These are phyloP conservation scores for Leptopterna dolabrata DNA, from an alignment of 2,888 invertebrate species.

Conservation along the genomic window DNA sequence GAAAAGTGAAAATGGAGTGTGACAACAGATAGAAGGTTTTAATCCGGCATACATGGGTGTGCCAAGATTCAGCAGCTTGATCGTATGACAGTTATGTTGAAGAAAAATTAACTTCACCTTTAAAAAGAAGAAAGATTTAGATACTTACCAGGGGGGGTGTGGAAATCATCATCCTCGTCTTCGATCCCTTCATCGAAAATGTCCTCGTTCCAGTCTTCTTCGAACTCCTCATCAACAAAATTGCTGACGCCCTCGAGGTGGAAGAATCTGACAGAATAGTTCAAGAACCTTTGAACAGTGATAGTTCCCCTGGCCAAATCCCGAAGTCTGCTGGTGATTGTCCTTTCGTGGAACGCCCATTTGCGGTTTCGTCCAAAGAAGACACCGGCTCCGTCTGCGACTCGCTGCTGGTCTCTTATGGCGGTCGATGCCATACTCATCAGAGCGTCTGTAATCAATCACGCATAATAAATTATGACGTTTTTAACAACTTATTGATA, in stretches of 20 bases:
- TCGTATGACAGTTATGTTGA: neutral
- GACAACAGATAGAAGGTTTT: neutral
- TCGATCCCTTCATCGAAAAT: neutral
- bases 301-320: constrained; percentile 4
- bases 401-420: constrained; percentile 17
- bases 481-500: neutral
- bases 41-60: neutral
- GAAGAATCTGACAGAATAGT: neutral
- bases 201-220: too few relatives aligned
- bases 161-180: neutral
- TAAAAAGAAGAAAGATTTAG: neutral
- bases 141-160: neutral
- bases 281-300: neutral
- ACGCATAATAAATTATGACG: neutral
- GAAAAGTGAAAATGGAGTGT: neutral
- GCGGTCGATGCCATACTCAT: neutral
- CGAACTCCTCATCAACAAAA: too few relatives aligned
- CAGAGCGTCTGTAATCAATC: neutral
- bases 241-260: neutral
- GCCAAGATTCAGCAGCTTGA: neutral
- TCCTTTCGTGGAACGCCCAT: constrained; percentile 4
- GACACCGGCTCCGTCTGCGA: constrained; percentile 6
- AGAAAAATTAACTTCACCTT: neutral
- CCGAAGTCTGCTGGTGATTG: neutral
- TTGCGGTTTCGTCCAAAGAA: neutral